These are phyloP conservation scores for Lutraria rhynchaena DNA, from an alignment of 1,140 invertebrate genomes.

Conservation along the genomic window DNA sequence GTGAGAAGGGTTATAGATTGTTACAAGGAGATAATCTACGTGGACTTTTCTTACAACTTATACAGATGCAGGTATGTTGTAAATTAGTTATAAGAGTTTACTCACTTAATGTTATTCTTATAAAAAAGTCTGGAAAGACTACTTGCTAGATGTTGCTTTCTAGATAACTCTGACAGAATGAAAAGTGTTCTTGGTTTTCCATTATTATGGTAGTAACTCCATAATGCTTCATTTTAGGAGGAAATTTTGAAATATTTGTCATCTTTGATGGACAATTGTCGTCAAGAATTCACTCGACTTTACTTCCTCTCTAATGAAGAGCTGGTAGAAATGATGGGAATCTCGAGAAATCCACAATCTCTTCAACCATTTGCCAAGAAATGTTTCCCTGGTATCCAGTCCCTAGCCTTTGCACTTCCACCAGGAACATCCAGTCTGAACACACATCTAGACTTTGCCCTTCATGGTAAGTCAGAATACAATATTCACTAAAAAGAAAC, in stretches of 20 bases:
- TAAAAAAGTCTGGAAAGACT: too few relatives aligned
- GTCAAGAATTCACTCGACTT: conserved; percentile 78
- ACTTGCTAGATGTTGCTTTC: too few relatives aligned
- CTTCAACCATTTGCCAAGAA: conserved; percentile 77
- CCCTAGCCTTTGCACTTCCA: conserved; percentile 76
- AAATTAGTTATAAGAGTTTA: background rate
- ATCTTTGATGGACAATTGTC: conserved; percentile 68
- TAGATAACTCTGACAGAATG: too few relatives aligned
- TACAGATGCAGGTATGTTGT: conserved; percentile 70
- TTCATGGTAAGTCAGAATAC: conserved; percentile 75
- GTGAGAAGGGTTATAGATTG: conserved; percentile 79
- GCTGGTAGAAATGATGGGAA: conserved; percentile 77
- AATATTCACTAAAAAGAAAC: too few relatives aligned
- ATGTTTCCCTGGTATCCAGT: conserved; percentile 79
- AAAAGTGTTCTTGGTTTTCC: too few relatives aligned
- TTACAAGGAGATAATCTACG: conserved; percentile 79
- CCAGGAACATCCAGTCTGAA: conserved; percentile 70
- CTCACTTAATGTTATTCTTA: too few relatives aligned
- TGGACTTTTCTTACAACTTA: conserved; percentile 71
- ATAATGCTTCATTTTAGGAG: conserved; percentile 74
- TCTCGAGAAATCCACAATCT: conserved; percentile 79
- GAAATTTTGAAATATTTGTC: conserved; percentile 77
- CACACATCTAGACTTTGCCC: conserved; percentile 75
- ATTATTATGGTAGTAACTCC: too few relatives aligned
- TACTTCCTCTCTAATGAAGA: conserved; percentile 81